Evolutionary conservation across 2,888 invertebrate species (phyloP).

Genomic region (Cerastoderma edule): DNA sequence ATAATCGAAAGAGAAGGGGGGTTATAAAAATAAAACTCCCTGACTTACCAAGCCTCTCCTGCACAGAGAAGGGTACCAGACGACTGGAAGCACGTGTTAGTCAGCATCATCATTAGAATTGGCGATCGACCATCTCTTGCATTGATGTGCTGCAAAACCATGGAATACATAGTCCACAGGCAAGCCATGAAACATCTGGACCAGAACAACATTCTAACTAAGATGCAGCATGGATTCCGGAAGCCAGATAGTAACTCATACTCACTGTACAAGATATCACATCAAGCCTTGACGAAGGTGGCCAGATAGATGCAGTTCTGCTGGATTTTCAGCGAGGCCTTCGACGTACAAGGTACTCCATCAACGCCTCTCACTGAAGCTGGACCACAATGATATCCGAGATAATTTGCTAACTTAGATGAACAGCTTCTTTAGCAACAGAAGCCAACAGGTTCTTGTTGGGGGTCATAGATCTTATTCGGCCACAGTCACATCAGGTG

Average conservation of each 20-base stretch:
- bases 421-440: constrained; percentile 36
- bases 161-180: constrained; percentile 57
- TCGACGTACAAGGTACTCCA: constrained; percentile 51
- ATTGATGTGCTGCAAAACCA: constrained; percentile 48
- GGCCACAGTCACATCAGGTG: constrained; percentile 50
- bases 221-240: constrained; percentile 58
- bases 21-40: too few species aligned
- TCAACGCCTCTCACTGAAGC: constrained; percentile 36
- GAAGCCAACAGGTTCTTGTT: constrained; percentile 40
- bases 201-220: constrained; percentile 48
- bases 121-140: too few species aligned
- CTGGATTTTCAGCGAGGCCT: constrained; percentile 49
- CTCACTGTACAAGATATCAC: constrained; percentile 45
- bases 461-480: constrained; percentile 33
- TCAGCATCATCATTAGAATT: too few species aligned
- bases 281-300: constrained; percentile 32
- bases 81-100: too few species aligned
- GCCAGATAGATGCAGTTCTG: constrained; percentile 33
- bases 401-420: constrained; percentile 39
- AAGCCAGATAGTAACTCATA: constrained; percentile 52
- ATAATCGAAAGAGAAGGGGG: too few species aligned
- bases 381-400: constrained; percentile 40
- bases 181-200: constrained; percentile 42
- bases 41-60: too few species aligned
- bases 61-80: too few species aligned